Evolutionary conservation across 1,140 invertebrate species (phyloP), one percentile per base, ranked within the genome.

Genomic region (Dinothrombium tinctorium): DNA sequence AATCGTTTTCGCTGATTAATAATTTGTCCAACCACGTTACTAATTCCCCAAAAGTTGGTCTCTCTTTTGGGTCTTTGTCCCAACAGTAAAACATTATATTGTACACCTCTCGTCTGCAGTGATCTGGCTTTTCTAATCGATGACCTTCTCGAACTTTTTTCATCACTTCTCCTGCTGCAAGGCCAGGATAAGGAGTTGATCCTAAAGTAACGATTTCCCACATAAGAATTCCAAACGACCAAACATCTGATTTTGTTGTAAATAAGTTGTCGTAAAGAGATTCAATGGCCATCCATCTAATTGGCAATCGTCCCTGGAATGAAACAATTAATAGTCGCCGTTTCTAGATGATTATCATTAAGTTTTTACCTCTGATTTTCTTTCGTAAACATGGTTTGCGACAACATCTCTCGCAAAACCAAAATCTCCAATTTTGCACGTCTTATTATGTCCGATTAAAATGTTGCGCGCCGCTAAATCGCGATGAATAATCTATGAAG

Each of bases 381-480:
- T 65, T 54, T 87, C 82, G 53, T 90, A 90, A 26, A 89, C 71
- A 48, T 82, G 76, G 33, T 74, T 77, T 1, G 69, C 69, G 2
- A 69, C 68, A 0, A 87, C 69, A 56, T 87, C 81, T 33, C 82
- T 61, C 0, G 90, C 87, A n/a, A 98, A 64, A 3, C 92, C 92
- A 61, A 98, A 98, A 59, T 96, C 92, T 0, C 87, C 89, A 50
- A 99, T 95, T 63, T 99, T 99, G 21, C 47, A 47, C 2, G 40
- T 41, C 54, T 78, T 81, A 54, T 89, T 75, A 50, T 89, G 81
- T 43, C 78, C 76, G 2, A 99, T 83, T 2, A 99, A 66, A 9
- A 98, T 80, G 61, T 99, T 99, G 41, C 92, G 69, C 0, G 92
- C 92, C 0, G 92, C 92, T 50, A 99, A 66, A 63, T 98, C 92